Conservation (phyloP, 2,797 vertebrate species). For the Tympanoctomys barrerae region DNA sequence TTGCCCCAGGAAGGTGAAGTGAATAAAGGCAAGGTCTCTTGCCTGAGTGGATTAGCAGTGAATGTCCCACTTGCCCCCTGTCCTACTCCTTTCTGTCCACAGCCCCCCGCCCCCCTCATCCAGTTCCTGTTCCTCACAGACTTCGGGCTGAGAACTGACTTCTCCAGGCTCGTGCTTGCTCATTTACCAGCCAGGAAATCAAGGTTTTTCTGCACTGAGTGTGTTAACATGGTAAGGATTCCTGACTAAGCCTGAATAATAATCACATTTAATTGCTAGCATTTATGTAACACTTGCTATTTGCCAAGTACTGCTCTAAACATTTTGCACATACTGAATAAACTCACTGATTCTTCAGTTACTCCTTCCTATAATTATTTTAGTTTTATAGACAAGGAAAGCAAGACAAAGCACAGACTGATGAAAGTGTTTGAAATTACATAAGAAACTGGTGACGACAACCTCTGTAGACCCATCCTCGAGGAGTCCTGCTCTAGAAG, state of each 20-base stretch:
- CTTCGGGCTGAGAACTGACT: background rate
- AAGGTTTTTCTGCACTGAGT: background rate
- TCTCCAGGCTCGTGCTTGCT: background rate
- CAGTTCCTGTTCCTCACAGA: background rate
- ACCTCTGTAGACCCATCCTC: background rate
- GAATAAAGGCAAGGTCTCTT: background rate
- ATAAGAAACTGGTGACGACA: background rate
- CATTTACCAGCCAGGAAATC: background rate
- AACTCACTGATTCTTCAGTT: conserved; percentile 13
- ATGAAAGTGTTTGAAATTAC: background rate
- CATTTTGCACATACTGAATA: conserved; percentile 1
- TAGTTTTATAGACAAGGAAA: background rate
- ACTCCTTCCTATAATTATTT: conserved; percentile 43
- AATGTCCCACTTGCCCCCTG: background rate
- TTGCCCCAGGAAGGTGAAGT: background rate
- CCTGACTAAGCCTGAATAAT: conserved; percentile 37
- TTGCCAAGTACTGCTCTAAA: conserved; percentile 4
- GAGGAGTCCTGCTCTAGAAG: background rate
- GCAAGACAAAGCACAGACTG: background rate
- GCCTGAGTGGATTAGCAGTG: background rate
- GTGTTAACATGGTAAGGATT: conserved; percentile 27
- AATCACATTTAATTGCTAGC: conserved; percentile 28
- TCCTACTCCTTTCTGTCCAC: background rate
- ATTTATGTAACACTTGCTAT: background rate
- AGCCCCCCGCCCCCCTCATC: background rate